Conservation (phyloP, 1,140 invertebrate genomes). For the Drosophila nannoptera region DNA sequence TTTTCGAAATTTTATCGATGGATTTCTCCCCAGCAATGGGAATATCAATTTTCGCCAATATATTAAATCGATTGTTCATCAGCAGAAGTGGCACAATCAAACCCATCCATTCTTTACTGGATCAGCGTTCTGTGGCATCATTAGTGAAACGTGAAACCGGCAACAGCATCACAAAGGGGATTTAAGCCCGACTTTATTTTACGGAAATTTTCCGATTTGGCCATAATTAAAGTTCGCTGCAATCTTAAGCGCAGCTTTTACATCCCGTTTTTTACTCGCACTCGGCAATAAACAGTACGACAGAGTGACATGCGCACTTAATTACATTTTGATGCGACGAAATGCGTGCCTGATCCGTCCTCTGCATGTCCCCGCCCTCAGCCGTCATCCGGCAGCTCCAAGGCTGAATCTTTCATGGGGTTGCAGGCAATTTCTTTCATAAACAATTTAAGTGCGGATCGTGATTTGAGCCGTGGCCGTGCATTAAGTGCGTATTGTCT, state of each 20-base stretch:
- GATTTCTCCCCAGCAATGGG: too few species aligned
- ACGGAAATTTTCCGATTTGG: too few species aligned
- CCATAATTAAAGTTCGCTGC: too few species aligned
- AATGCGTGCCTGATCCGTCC: conserved; percentile 20
- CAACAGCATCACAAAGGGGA: too few species aligned
- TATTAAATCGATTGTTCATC: too few species aligned
- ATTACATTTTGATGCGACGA: conserved; percentile 64
- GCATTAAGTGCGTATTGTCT: conserved; percentile 63
- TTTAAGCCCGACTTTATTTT: too few species aligned
- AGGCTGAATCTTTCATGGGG: conserved; percentile 59
- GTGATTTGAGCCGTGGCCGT: conserved; percentile 46
- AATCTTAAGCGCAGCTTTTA: neutral
- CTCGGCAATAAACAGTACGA: neutral
- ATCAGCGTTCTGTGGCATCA: too few species aligned
- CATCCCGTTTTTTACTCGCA: neutral
- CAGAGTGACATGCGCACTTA: conserved; percentile 40
- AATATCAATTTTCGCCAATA: too few species aligned
- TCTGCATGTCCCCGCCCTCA: neutral
- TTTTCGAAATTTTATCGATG: too few species aligned
- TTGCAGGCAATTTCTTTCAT: conserved; percentile 46
- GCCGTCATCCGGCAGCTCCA: conserved; percentile 14
- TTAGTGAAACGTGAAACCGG: too few species aligned
- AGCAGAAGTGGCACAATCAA: too few species aligned
- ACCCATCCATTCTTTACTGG: too few species aligned
- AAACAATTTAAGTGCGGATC: conserved; percentile 66